Percentiles rank a stretch among this genome's conserved stretches.
Conservation (phyloP, 2,113 vertebrate genomes). For the Tympanuchus pallidicinctus region DNA sequence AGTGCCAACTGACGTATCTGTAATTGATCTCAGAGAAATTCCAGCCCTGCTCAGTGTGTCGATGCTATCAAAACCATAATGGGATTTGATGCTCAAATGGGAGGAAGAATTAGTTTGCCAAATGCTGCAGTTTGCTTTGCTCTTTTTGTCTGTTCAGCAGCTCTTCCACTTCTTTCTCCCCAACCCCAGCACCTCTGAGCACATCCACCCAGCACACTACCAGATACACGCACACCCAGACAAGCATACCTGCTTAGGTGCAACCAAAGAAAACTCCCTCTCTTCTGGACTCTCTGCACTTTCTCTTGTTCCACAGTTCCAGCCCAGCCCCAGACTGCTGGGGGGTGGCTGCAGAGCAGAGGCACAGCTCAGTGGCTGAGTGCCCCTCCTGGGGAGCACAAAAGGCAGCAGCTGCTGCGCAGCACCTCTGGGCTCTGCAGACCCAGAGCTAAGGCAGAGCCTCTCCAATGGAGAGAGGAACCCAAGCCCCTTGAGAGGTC, state of each 20-base stretch:
- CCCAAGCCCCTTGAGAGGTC: neutral
- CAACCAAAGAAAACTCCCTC: neutral
- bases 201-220: neutral
- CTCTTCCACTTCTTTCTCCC: neutral
- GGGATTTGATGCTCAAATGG: neutral
- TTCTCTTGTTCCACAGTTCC: neutral
- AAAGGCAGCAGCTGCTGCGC: neutral
- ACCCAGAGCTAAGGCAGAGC: rapidly evolving
- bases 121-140: neutral
- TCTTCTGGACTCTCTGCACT: neutral
- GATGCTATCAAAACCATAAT: rapidly evolving
- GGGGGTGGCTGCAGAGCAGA: neutral
- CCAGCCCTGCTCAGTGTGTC: neutral
- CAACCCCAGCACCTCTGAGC: neutral
- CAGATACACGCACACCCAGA: too few species aligned
- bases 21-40: neutral
- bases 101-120: neutral
- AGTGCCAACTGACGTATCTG: rapidly evolving
- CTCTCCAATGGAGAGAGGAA: neutral
- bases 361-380: neutral
- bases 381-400: rapidly evolving
- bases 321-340: neutral
- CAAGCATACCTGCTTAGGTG: too few species aligned
- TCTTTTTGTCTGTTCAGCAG: neutral
- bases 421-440: rapidly evolving